Conservation (phyloP, 2,888 invertebrate species). For the Bruchidius siliquastri region DNA sequence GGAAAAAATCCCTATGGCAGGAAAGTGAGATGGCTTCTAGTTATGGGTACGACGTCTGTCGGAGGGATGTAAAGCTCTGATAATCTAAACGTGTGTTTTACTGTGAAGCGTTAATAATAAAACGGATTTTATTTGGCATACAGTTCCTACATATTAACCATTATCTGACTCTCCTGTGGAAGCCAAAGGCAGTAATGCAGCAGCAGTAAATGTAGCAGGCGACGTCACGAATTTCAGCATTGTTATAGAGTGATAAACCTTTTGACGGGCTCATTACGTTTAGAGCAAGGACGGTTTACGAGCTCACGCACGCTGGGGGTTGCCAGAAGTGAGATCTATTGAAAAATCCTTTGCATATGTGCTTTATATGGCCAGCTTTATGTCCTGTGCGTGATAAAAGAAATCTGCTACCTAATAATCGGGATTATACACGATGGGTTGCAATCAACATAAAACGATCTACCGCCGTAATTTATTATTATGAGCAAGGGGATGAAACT, state of each 20-base stretch:
- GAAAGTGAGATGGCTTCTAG: background rate
- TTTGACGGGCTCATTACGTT: slow-evolving; percentile 44
- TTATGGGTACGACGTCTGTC: background rate
- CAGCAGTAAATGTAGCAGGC: slow-evolving; percentile 28
- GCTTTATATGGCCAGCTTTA: slow-evolving; percentile 6
- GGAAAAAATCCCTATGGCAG: too few relatives aligned
- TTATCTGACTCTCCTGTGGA: slow-evolving; percentile 27
- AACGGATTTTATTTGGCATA: slow-evolving; percentile 34
- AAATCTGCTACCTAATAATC: background rate
- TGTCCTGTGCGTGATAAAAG: background rate
- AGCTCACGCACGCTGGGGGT: slow-evolving; percentile 14
- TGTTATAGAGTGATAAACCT: slow-evolving; percentile 48
- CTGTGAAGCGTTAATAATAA: slow-evolving; percentile 25
- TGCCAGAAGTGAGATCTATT: slow-evolving; percentile 9
- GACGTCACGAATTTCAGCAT: slow-evolving; percentile 33
- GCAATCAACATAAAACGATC: background rate
- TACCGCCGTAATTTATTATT: background rate
- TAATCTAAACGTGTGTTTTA: slow-evolving; percentile 24
- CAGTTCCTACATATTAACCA: slow-evolving; percentile 33
- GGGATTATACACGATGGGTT: background rate
- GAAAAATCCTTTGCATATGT: slow-evolving; percentile 11
- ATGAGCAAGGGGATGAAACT: background rate
- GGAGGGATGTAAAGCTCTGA: slow-evolving; percentile 20
- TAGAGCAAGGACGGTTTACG: slow-evolving; percentile 43
- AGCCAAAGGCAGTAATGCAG: background rate